phyloP scores from a whole-genome alignment of 2,888 invertebrate genomes.

The Dolomedes plantarius region DNA sequence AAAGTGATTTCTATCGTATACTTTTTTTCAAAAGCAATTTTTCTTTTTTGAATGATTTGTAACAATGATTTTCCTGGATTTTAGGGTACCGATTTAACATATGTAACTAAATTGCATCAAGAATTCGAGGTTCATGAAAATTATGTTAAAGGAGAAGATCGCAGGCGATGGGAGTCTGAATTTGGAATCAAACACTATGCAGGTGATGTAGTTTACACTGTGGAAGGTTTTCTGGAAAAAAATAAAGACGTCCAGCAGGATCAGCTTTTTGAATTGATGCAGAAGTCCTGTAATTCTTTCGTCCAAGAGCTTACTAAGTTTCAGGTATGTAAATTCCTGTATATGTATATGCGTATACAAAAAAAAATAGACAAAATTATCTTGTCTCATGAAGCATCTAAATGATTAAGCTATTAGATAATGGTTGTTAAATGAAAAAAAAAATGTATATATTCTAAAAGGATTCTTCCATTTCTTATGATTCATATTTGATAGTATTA shows the following conservation, averaged over 20 bases:
- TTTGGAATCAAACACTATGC: conserved; percentile 94
- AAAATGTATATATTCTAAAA: too few species aligned
- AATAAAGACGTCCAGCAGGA: conserved; percentile 95
- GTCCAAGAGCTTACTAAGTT: conserved; percentile 84
- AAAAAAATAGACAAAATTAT: neutral
- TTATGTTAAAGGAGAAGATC: conserved; percentile 89
- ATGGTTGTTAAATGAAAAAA: too few species aligned
- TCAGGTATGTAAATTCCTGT: conserved; percentile 73
- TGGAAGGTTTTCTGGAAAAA: conserved; percentile 92
- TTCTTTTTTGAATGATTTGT: neutral
- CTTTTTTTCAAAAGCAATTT: neutral
- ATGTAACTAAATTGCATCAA: conserved; percentile 89
- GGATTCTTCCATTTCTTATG: too few species aligned
- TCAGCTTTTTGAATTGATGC: conserved; percentile 92
- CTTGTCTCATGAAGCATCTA: too few species aligned
- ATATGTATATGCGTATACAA: neutral
- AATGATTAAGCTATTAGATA: too few species aligned
- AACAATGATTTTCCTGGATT: neutral
- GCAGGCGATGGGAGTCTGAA: conserved; percentile 91
- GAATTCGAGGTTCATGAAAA: conserved; percentile 90
- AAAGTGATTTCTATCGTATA: neutral
- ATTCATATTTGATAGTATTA: too few species aligned
- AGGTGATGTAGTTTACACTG: conserved; percentile 86
- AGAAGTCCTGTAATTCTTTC: conserved; percentile 87
- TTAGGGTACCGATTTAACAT: conserved; percentile 90